Percentiles rank a stretch among this genome's conserved stretches.
Conservation (phyloP, 2,113 vertebrate species). For the Aptenodytes forsteri region DNA sequence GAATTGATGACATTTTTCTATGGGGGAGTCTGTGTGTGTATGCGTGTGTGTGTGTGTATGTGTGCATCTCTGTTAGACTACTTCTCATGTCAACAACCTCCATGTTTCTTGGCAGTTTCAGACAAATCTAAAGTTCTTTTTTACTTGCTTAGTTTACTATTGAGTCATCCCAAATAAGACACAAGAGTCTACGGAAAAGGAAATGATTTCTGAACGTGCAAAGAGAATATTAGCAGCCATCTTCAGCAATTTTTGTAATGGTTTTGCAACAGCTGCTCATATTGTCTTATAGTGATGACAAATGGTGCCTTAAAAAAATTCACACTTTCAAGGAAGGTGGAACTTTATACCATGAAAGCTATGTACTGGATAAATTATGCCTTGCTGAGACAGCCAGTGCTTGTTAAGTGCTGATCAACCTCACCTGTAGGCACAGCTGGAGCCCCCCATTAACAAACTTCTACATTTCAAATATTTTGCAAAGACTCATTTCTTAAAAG, state of each 20-base stretch:
- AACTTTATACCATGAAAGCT: background rate
- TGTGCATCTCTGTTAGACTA: background rate
- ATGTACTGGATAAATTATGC: background rate
- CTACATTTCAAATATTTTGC: background rate
- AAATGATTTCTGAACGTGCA: constrained; percentile 65
- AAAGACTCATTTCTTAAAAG: background rate
- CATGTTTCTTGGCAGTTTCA: constrained; percentile 28
- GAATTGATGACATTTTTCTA: background rate
- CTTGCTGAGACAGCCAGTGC: background rate
- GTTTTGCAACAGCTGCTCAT: constrained; percentile 77
- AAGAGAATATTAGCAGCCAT: constrained; percentile 82
- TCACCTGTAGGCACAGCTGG: background rate
- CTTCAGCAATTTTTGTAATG: constrained; percentile 86
- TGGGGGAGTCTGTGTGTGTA: background rate
- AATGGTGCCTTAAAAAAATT: constrained; percentile 75
- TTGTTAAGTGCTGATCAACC: background rate
- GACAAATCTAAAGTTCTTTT: constrained; percentile 13
- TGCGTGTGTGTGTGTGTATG: background rate
- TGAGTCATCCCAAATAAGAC: constrained; percentile 56
- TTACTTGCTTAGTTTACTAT: constrained; percentile 50
- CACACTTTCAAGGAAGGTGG: background rate
- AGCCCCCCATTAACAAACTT: background rate
- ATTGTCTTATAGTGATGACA: constrained; percentile 82
- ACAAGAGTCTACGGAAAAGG: constrained; percentile 22
- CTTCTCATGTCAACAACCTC: background rate